phyloP scores from a whole-genome alignment of 2,888 invertebrate species.

The Heliconius hortense region DNA sequence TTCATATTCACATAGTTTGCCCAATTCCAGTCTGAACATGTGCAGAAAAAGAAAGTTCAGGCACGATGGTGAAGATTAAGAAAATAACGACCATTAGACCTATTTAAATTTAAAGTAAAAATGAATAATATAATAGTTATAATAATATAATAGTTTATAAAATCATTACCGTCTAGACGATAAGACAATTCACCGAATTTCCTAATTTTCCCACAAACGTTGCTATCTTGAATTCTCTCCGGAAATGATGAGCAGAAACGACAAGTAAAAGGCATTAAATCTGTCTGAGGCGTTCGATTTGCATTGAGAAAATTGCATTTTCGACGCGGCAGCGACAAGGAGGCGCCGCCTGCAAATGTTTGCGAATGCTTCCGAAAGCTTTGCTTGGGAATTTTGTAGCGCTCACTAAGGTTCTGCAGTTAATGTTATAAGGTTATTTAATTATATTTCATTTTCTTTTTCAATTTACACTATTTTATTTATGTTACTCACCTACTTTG shows the following conservation, averaged over 20 bases:
- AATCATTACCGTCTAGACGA: slow-evolving; percentile 53
- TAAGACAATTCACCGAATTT: slow-evolving; percentile 37
- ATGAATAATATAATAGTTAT: background rate
- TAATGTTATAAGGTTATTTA: slow-evolving; percentile 17
- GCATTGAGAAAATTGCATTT: slow-evolving; percentile 79
- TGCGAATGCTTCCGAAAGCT: slow-evolving; percentile 62
- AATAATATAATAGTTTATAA: slow-evolving; percentile 64
- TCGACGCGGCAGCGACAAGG: slow-evolving; percentile 66
- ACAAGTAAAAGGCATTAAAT: slow-evolving; percentile 78
- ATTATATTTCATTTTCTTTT: background rate
- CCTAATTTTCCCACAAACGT: slow-evolving; percentile 45
- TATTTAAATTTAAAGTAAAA: background rate
- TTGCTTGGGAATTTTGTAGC: slow-evolving; percentile 57
- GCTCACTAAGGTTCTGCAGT: slow-evolving; percentile 31
- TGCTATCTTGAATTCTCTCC: slow-evolving; percentile 58
- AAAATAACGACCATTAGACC: background rate
- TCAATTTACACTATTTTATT: background rate
- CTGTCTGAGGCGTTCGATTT: slow-evolving; percentile 77
- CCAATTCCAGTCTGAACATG: too few relatives aligned
- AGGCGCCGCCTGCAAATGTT: slow-evolving; percentile 65
- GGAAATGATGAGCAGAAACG: slow-evolving; percentile 74
- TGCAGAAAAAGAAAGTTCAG: too few relatives aligned
- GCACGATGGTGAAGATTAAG: too few relatives aligned
- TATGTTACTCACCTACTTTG: background rate
- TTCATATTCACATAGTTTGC: too few relatives aligned